Percentiles rank a stretch among this genome's conserved stretches.
Evolutionary conservation across 2,113 vertebrate species (phyloP).

Genomic region (Psilopsiagon aymara): DNA sequence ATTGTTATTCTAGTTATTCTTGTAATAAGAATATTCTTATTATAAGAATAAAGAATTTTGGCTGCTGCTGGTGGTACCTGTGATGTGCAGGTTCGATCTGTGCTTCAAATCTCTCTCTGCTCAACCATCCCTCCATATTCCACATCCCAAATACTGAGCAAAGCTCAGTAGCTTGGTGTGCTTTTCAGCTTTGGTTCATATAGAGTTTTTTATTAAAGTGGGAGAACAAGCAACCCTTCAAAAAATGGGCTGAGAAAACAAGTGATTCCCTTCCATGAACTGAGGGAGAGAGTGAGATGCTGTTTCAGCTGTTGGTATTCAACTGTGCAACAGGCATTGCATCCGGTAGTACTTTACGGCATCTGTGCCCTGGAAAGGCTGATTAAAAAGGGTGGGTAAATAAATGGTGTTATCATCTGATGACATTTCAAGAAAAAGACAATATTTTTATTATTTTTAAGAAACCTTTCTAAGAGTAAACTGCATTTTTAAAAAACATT

Average conservation of each 20-base stretch:
- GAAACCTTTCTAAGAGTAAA: neutral
- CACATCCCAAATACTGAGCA: neutral
- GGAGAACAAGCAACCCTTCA: neutral
- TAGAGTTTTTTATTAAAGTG: neutral
- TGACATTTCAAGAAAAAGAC: neutral
- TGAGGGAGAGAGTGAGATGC: neutral
- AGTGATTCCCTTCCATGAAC: neutral
- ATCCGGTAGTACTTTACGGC: neutral
- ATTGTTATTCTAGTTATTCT: neutral
- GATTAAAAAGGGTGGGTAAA: conserved; percentile 16
- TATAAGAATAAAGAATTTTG: neutral
- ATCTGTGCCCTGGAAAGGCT: neutral
- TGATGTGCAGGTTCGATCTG: neutral
- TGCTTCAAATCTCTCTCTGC: neutral
- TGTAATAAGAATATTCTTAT: neutral
- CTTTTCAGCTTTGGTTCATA: neutral
- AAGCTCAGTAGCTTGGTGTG: neutral
- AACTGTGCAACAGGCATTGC: neutral
- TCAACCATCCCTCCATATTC: neutral
- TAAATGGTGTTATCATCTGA: neutral
- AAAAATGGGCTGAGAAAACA: neutral
- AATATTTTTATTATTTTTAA: conserved; percentile 9
- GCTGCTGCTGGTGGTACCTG: neutral
- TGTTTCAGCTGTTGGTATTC: neutral
- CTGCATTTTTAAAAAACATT: neutral